Evolutionary conservation across 2,113 vertebrate genomes (phyloP), one percentile per base, ranked within the genome.

Genomic region (Sminthopsis crassicaudata): DNA sequence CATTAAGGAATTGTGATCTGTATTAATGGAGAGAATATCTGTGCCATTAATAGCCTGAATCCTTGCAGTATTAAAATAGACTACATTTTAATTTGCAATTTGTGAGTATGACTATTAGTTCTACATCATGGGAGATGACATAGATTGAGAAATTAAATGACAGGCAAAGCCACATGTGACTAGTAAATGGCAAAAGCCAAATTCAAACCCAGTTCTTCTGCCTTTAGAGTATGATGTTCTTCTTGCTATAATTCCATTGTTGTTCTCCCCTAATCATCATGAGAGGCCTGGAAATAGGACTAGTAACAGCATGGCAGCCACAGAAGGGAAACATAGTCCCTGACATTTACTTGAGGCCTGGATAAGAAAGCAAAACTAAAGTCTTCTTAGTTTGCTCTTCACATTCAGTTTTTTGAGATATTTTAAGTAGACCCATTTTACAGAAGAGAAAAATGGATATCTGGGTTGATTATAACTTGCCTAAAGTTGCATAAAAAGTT

Each of bases 401-500:
- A 50, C 55, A 91, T 89, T 26, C 46, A 48, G 25, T 46, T 91
- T 90, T 97, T 93, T 91, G 94, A 96, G 89, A 88, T 93, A 27
- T 46, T 52, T 46, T 30, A 57, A 55, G 46, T 84, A 0, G 90
- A 6, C 57, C 93, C 84, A 67, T 96, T 94, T 96, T 95, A 91
- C 52, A 92, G 91, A 96, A 91, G 53, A 90, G 91, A 91, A 94
- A n/a, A 76, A 48, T 84, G 7, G 57, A 92, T 94, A 46, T 46
- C 50, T 55, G 4, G 30, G 9, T 94, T 90, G 42, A 36, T 96
- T 93, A 46, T 90, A 76, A 91, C 25, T 55, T 93, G 52, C 89
- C 84, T 46, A 60, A 50, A 94, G 27, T 90, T 27, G 2, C 23
- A 19, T 52, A 53, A 89, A 76, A 93, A 92, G 90, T 55, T 91